Percentiles rank a stretch among this genome's conserved stretches.
phyloP scores from a whole-genome alignment of 2,888 invertebrate species.

The Drosophila nr. perissopoda region DNA sequence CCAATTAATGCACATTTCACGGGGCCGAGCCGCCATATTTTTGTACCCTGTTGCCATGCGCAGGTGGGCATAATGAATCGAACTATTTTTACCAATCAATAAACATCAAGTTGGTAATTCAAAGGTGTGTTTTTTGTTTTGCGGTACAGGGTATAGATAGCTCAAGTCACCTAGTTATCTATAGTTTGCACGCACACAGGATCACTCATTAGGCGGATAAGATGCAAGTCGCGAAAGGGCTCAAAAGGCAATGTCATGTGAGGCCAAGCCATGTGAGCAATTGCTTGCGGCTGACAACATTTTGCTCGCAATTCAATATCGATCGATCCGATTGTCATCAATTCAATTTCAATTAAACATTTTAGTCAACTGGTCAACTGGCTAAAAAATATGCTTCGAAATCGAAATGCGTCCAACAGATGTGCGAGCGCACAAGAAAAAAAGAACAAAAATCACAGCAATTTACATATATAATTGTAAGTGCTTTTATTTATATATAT shows the following conservation, averaged over 20 bases:
- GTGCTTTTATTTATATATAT: neutral
- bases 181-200: slow-evolving; percentile 31
- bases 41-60: slow-evolving; percentile 3
- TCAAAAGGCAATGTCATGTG: neutral
- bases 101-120: neutral
- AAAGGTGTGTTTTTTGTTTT: neutral
- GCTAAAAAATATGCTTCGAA: neutral
- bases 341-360: neutral
- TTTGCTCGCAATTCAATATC: slow-evolving; percentile 16
- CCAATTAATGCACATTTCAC: slow-evolving; percentile 53
- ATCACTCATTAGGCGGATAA: slow-evolving; percentile 65
- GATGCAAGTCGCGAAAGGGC: slow-evolving; percentile 41
- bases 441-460: neutral
- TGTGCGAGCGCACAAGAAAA: slow-evolving; percentile 38
- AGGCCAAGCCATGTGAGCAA: slow-evolving; percentile 36
- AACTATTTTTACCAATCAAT: neutral
- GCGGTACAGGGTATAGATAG: neutral
- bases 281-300: slow-evolving; percentile 25
- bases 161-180: slow-evolving; percentile 16
- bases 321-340: slow-evolving; percentile 15
- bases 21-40: slow-evolving; percentile 19
- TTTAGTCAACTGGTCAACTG: neutral
- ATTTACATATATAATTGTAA: neutral
- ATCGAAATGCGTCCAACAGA: slow-evolving; percentile 24
- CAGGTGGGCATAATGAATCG: neutral